Evolutionary conservation across 2,113 vertebrate genomes (phyloP).

Genomic region (Eptesicus fuscus): DNA sequence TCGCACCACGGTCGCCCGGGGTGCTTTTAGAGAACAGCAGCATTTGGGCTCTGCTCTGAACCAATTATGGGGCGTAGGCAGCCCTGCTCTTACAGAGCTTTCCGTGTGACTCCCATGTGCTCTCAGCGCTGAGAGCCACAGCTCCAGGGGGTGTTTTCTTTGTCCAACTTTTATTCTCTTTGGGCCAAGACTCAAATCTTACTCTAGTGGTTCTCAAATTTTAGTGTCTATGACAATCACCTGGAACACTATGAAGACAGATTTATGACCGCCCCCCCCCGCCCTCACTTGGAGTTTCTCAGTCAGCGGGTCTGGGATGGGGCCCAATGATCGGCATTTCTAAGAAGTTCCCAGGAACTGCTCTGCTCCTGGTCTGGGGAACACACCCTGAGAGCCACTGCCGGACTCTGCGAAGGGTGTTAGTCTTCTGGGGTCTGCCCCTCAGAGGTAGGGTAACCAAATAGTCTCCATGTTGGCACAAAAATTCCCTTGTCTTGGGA

Average conservation of each 20-base stretch:
- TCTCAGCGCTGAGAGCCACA: neutral
- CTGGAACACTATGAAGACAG: neutral
- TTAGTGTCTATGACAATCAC: neutral
- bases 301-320: neutral
- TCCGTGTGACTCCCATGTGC: neutral
- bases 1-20: neutral
- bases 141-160: neutral
- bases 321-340: neutral
- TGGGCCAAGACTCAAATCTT: neutral
- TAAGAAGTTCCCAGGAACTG: neutral
- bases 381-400: neutral
- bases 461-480: neutral
- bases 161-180: neutral
- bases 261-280: neutral
- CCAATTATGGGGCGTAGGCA: neutral
- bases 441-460: neutral
- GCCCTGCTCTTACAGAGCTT: neutral
- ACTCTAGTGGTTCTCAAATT: neutral
- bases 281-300: neutral
- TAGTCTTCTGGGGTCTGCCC: neutral
- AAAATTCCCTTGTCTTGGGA: neutral
- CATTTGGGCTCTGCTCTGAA: neutral
- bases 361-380: neutral
- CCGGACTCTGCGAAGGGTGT: fast-evolving
- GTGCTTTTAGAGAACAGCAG: neutral